Percentiles rank a stretch among this genome's conserved stretches.
These are phyloP conservation scores for Salvator merianae DNA, from an alignment of 2,113 vertebrate genomes.

Conservation along the genomic window DNA sequence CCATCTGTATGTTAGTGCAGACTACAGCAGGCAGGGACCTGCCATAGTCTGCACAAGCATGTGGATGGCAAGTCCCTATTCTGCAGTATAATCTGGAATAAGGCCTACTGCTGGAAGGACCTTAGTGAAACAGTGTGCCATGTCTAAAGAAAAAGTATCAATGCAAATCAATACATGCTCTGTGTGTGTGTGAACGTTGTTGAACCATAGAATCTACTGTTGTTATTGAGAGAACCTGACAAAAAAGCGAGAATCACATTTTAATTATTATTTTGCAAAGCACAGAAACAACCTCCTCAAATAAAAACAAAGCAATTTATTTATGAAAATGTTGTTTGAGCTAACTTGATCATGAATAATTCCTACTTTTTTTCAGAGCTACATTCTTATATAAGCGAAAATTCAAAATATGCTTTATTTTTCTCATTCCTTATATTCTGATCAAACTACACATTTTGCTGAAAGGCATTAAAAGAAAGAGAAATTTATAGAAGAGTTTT, in stretches of 20 bases:
- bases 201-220: background rate
- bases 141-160: background rate
- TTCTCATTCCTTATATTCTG: slow-evolving; percentile 25
- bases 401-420: background rate
- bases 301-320: background rate
- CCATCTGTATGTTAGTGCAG: no score
- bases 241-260: background rate
- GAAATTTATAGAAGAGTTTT: no score
- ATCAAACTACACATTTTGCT: background rate
- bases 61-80: no score
- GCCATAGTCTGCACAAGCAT: no score
- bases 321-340: background rate
- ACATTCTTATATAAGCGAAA: background rate
- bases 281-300: background rate
- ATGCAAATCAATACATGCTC: background rate
- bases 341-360: background rate
- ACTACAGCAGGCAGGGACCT: no score
- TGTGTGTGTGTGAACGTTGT: background rate
- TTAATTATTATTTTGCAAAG: background rate
- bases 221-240: background rate
- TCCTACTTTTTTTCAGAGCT: background rate
- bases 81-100: no score
- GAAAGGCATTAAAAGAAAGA: no score
- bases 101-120: no score
- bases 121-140: slow-evolving; percentile 2